Evolutionary conservation across 92 coral and sea anemone species (phyloP).

Genomic region (Zoanthus sansibaricus): DNA sequence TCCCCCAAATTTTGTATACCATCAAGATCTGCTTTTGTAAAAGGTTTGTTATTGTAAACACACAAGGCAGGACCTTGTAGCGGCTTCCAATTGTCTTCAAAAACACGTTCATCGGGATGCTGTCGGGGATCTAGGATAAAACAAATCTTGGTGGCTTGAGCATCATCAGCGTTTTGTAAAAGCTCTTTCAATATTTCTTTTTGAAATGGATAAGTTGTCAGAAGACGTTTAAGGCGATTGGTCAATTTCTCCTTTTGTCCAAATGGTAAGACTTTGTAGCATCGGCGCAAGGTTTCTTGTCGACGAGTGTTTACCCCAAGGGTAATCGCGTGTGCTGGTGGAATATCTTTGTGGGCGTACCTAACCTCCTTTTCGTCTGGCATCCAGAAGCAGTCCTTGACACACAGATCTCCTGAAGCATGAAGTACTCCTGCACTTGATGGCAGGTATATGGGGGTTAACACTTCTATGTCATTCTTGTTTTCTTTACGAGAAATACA

Average conservation of each 20-base stretch:
- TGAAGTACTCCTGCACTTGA: conserved; percentile 62
- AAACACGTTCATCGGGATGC: conserved; percentile 67
- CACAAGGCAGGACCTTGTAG: conserved; percentile 93
- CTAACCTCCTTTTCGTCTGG: conserved; percentile 61
- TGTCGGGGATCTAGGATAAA: conserved; percentile 82
- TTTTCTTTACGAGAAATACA: neutral
- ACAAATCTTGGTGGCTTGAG: conserved; percentile 81
- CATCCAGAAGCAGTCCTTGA: conserved; percentile 82
- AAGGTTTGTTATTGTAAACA: conserved; percentile 79
- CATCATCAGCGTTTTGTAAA: conserved; percentile 91
- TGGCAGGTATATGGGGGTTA: conserved; percentile 55
- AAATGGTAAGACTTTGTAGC: conserved; percentile 62
- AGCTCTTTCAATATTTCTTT: conserved; percentile 83
- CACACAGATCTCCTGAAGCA: conserved; percentile 54
- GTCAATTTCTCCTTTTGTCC: conserved; percentile 86
- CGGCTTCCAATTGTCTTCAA: conserved; percentile 76
- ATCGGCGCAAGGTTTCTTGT: conserved; percentile 58
- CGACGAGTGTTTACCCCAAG: conserved; percentile 82
- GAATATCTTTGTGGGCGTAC: conserved; percentile 58
- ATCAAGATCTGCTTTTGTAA: conserved; percentile 71
- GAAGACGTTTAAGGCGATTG: conserved; percentile 72
- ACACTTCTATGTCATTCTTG: neutral
- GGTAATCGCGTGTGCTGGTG: conserved; percentile 4
- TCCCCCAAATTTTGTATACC: too few relatives aligned
- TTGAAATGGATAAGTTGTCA: conserved; percentile 74